These are phyloP conservation scores for Sepiola atlantica DNA, from an alignment of 2,888 invertebrate species.

Conservation along the genomic window DNA sequence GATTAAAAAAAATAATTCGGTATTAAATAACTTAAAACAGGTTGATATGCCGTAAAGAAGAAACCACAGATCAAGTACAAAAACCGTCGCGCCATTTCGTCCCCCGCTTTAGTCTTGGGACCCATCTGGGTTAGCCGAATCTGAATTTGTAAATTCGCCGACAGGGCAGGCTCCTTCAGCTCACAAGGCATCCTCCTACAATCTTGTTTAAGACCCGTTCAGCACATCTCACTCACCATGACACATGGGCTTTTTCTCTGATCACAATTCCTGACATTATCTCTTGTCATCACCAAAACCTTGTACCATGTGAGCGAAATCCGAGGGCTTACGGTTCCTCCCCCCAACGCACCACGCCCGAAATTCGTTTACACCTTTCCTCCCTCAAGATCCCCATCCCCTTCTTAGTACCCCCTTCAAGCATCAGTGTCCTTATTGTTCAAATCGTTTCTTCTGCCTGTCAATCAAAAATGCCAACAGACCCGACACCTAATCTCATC, in stretches of 20 bases:
- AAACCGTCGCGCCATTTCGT: no score
- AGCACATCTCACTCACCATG: not conserved
- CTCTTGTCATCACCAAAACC: not conserved
- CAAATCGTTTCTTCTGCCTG: not conserved
- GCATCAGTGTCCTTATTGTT: conserved; percentile 2
- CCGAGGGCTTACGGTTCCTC: not conserved
- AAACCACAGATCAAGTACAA: no score
- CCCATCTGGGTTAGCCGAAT: no score
- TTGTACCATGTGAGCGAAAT: not conserved
- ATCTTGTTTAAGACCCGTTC: not conserved
- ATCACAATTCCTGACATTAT: not conserved
- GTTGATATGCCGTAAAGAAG: no score
- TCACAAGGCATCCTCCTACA: not conserved
- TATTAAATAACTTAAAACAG: no score
- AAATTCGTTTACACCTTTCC: not conserved
- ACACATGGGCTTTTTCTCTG: not conserved
- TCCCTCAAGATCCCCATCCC: not conserved
- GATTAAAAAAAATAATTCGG: no score
- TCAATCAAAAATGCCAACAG: not conserved
- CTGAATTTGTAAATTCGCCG: no score
- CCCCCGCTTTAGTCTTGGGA: no score
- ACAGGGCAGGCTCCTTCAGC: no score
- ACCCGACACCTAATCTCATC: not conserved
- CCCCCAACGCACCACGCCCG: not conserved
- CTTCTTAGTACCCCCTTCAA: not conserved